Evolutionary conservation across 1,140 invertebrate genomes (phyloP).

Genomic region (Aphelinus certus): DNA sequence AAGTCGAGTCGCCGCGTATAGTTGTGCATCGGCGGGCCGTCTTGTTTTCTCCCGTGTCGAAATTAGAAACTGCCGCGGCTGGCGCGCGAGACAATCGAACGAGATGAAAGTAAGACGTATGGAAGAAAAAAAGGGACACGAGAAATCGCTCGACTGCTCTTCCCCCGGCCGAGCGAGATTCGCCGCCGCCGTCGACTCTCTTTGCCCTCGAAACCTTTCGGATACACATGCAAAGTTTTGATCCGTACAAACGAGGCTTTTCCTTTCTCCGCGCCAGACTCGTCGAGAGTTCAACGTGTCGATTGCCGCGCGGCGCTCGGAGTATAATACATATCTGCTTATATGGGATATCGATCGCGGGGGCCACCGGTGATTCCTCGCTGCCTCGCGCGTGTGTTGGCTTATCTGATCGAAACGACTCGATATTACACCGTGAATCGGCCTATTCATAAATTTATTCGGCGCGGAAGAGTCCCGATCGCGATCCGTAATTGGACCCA

Average conservation of each 20-base stretch:
- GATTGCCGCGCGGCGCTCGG: too few species aligned
- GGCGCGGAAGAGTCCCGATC: too few species aligned
- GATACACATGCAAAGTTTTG: slow-evolving; percentile 29
- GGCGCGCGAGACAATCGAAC: slow-evolving; percentile 28
- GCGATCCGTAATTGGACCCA: too few species aligned
- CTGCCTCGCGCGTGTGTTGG: too few species aligned
- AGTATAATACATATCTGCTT: too few species aligned
- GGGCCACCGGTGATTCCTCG: too few species aligned
- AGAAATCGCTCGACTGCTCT: slow-evolving; percentile 33
- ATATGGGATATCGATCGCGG: too few species aligned
- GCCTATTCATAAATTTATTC: too few species aligned
- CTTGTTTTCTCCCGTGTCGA: slow-evolving; percentile 3
- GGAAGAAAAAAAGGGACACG: slow-evolving; percentile 11
- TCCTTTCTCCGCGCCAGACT: slow-evolving; percentile 2
- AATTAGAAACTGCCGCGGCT: slow-evolving; percentile 30
- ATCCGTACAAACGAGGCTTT: slow-evolving; percentile 1
- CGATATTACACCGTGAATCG: too few species aligned
- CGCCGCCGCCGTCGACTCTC: slow-evolving; percentile 24
- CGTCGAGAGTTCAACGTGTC: slow-evolving; percentile 1
- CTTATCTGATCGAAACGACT: too few species aligned
- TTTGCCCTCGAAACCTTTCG: slow-evolving; percentile 40
- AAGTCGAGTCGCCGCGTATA: too few species aligned
- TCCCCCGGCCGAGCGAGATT: slow-evolving; percentile 5
- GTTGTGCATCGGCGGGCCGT: too few species aligned
- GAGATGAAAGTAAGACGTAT: slow-evolving; percentile 31